Evolutionary conservation across 2,888 invertebrate genomes (phyloP).

Genomic region (Xanthostigma xanthostigma): DNA sequence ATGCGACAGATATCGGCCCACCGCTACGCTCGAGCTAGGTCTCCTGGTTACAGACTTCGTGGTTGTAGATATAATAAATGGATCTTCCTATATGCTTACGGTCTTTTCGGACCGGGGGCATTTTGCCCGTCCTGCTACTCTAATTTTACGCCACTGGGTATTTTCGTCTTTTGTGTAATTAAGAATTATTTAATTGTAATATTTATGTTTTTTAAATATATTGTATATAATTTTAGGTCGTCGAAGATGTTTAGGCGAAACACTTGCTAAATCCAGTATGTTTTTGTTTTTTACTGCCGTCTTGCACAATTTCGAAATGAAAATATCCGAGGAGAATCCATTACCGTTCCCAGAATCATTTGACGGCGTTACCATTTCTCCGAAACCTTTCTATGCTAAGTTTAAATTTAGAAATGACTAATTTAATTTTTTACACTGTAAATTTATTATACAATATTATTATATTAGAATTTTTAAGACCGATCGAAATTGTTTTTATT

Average conservation of each 20-base stretch:
- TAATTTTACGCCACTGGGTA: no score
- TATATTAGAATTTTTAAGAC: no score
- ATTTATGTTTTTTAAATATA: conserved; percentile 1
- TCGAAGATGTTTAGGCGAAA: conserved; percentile 47
- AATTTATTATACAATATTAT: no score
- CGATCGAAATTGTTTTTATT: no score
- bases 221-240: conserved; percentile 30
- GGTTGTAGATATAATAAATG: no score
- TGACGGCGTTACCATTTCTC: conserved; percentile 26
- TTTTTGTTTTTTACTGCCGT: conserved; percentile 43
- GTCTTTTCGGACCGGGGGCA: no score
- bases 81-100: no score
- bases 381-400: conserved; percentile 22
- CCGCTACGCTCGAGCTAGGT: no score
- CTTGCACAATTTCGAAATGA: conserved; percentile 35
- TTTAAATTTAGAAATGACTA: conserved; percentile 14
- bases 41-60: no score
- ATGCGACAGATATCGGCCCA: no score
- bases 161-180: background rate
- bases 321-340: conserved; percentile 18
- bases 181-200: conserved; percentile 1
- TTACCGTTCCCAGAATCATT: conserved; percentile 17
- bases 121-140: no score
- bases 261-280: conserved; percentile 42
- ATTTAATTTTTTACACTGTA: no score